Base-by-base conservation (phyloP, 2,113 vertebrate species). In the Uropsilus gracilis region DNA sequence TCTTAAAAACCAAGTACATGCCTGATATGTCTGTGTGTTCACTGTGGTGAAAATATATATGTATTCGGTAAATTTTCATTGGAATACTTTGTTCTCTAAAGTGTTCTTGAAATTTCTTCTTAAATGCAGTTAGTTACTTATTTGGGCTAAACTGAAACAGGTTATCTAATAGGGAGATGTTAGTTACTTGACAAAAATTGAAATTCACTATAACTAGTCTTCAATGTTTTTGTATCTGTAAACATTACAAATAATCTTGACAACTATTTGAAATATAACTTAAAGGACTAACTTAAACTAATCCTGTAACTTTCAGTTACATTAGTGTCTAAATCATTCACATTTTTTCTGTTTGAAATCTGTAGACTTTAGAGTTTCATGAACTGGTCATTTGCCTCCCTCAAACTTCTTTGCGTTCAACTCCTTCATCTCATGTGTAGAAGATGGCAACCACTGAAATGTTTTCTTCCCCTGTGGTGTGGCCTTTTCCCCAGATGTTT, bases 71-170 rank as follows among this genome's bases (percentile, higher is more conserved):
- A 20, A 76, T 72, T 96, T 83, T 87, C 90, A 50, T 28, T 80
- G 20, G 26, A 82, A 63, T 66, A 87, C 68, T 50, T 24, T 87
- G 2, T 48, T 69, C 9, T 80, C 78, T 50, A 37, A 53, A 44
- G 32, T 89, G 9, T 61, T 86, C 32, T 89, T 61, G 6, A 85
- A 93, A 78, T 84, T 83, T 94, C 30, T 90, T 91, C 46, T 84
- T 14, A 89, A 93, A 42, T 53, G 3, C 16, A 48, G 8, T 72
- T 92, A 3, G 18, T 86, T 48, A 63, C 8, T 82, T 39, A 32
- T 39, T 94, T 71, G 57, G 12, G 77, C n/a, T 85, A 42, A 53
- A 68, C 48, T 83, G 32, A 83, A 89, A 30, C 42, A 77, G 2
- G 20, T 0, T 77, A 69, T 48, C 59, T 48, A 77, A 81, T 6